Percentiles rank a stretch among this genome's conserved stretches.
Conservation (phyloP, 2,797 vertebrate genomes). For the Emydoidea blandingii region DNA sequence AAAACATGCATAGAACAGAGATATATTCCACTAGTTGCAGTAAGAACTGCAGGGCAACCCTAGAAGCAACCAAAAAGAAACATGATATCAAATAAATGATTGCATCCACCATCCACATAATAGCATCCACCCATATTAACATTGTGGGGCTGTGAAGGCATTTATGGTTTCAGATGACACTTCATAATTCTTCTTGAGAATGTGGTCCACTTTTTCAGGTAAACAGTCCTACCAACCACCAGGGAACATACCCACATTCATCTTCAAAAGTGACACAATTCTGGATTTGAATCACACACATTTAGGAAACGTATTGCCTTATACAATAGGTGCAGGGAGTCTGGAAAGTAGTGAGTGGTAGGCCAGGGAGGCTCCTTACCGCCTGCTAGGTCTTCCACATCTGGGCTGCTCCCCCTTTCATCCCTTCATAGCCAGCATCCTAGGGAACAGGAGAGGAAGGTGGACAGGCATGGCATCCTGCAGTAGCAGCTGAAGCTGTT, state of each 20-base stretch:
- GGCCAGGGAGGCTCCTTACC: neutral
- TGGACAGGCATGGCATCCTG: neutral
- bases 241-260: neutral
- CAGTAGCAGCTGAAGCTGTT: neutral
- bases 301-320: neutral
- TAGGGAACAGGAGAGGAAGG: neutral
- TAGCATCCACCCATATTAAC: neutral
- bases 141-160: rapidly evolving
- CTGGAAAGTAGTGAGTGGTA: neutral
- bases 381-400: neutral
- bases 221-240: neutral
- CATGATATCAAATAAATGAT: neutral
- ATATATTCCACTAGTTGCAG: neutral
- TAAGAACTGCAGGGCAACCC: rapidly evolving
- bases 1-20: neutral
- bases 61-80: neutral
- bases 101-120: neutral
- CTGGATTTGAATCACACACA: neutral
- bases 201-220: neutral
- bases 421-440: neutral
- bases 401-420: neutral
- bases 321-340: neutral
- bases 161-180: neutral
- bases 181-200: neutral
- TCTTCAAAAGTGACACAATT: neutral